Conservation (phyloP, 2,113 vertebrate genomes). For the Hyperopisus bebe region DNA sequence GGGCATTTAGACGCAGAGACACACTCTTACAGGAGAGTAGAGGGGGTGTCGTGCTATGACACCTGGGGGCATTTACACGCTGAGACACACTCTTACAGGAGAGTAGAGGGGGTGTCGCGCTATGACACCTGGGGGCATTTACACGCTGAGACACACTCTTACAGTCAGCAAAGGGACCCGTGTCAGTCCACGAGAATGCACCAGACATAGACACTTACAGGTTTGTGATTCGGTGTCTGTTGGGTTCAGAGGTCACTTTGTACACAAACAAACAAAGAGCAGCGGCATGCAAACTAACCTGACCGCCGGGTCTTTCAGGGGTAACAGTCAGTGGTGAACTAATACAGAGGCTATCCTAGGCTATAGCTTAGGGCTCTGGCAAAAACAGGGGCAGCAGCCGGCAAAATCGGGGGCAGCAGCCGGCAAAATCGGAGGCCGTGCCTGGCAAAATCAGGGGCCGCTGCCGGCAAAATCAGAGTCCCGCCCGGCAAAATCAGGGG, state of each 20-base stretch:
- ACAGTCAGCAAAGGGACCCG: neutral
- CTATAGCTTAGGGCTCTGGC: neutral
- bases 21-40: no score
- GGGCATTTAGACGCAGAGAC: no score
- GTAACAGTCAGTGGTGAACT: neutral
- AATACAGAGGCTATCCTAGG: neutral
- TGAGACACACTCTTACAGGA: constrained; percentile 32
- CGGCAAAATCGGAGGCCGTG: no score
- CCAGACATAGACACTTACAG: neutral
- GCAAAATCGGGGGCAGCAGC: no score
- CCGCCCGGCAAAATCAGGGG: no score
- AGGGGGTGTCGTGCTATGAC: constrained; percentile 72
- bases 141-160: neutral
- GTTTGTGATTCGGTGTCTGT: neutral
- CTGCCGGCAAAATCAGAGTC: no score
- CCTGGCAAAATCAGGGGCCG: no score
- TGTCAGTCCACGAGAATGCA: neutral
- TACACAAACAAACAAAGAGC: neutral
- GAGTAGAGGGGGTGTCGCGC: constrained; percentile 73
- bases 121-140: constrained; percentile 60
- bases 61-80: constrained; percentile 46
- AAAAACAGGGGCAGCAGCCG: neutral
- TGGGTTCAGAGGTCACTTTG: neutral
- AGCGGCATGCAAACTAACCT: neutral
- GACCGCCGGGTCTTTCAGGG: neutral